phyloP scores from a whole-genome alignment of 2,113 vertebrate species.

The Ptilonorhynchus violaceus region DNA sequence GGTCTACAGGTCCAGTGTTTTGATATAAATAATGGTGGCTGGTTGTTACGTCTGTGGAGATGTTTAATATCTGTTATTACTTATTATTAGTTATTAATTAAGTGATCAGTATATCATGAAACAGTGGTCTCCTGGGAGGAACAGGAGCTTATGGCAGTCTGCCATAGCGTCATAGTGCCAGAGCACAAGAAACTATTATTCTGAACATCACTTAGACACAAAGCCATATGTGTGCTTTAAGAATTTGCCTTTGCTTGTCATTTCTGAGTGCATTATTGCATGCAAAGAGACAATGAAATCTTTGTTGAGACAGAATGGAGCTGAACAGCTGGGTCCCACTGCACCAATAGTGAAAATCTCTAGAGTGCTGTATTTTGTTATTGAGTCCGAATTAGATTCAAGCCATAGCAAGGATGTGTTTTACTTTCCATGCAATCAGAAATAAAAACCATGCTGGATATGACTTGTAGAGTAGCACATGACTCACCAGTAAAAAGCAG shows the following conservation, averaged over 20 bases:
- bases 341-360: constrained; percentile 11
- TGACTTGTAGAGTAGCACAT: not conserved
- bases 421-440: not conserved
- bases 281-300: constrained; percentile 5
- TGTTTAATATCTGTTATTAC: not conserved
- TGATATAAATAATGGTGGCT: not conserved
- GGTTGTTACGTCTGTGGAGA: not conserved
- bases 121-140: not conserved
- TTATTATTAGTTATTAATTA: not conserved
- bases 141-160: not conserved
- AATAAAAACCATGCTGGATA: not conserved
- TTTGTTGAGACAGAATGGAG: not conserved
- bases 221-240: not conserved
- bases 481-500: not conserved
- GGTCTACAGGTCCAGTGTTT: not conserved
- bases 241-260: not conserved
- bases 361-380: not conserved
- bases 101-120: not conserved
- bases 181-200: not conserved
- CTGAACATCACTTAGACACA: not conserved
- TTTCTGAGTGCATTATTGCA: not conserved
- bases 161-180: not conserved
- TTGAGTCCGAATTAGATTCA: not conserved
- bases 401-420: not conserved
- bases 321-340: constrained; percentile 35